A percentile compares a stretch with the other conserved stretches of the same genome.
Evolutionary conservation across 2,113 vertebrate genomes (phyloP).

Genomic region (Chloropsis hardwickii): DNA sequence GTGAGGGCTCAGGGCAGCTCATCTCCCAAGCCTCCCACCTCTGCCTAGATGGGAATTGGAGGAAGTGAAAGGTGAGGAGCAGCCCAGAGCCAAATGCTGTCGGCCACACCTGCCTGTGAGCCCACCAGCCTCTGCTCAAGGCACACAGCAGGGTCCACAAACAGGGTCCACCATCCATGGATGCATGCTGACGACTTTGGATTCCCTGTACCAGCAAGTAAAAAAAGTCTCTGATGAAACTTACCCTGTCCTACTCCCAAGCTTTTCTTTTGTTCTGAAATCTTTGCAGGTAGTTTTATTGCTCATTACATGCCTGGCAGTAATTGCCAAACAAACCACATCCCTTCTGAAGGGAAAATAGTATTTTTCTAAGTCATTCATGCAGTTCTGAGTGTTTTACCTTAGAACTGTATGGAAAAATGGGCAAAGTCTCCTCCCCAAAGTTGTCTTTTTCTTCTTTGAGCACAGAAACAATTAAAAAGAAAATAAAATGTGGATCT

Average conservation of each 20-base stretch:
- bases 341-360: neutral
- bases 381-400: neutral
- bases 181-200: neutral
- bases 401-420: neutral
- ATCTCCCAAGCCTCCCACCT: neutral
- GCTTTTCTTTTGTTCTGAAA: neutral
- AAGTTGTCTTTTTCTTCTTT: neutral
- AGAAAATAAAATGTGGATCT: fast-evolving
- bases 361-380: neutral
- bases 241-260: neutral
- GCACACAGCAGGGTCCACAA: neutral
- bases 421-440: fast-evolving
- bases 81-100: neutral
- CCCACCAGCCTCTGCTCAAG: neutral
- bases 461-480: neutral
- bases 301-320: fast-evolving
- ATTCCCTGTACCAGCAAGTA: neutral
- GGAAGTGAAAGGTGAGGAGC: neutral
- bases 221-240: fast-evolving
- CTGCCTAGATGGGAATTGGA: neutral
- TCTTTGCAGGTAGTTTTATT: neutral
- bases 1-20: neutral
- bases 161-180: neutral
- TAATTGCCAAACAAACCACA: neutral
- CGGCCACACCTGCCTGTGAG: neutral